Base-by-base conservation (phyloP, 2,888 invertebrate species). In the Metalampra italica region DNA sequence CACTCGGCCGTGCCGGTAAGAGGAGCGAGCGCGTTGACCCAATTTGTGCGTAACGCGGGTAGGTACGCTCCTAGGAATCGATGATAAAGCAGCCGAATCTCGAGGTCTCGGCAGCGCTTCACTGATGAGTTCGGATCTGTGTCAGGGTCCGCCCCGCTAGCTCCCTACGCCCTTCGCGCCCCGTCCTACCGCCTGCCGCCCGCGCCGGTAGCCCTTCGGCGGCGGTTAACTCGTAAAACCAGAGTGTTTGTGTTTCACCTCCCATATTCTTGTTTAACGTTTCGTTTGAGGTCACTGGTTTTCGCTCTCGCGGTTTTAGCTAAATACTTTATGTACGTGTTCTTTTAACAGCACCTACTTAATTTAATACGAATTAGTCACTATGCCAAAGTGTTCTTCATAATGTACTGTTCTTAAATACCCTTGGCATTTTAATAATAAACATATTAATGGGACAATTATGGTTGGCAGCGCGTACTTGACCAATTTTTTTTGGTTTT, bases 51-150 rank as follows among this genome's bases (percentile, higher is more conserved):
- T 79, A 72, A 75, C 71, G 70, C 71, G 68, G 69, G 68, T 68
- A 77, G 75, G 34, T 15, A 32, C 78, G 77, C 72, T 76, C 71
- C 64, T 73, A 78, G 75, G 82, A 85, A 86, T 87, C 87, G 79
- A 86, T 87, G 87, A 81, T 81, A 78, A 75, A 79, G 75, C 78
- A 80, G 70, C 79, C 82, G 78, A 85, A 82, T 83, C 78, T 81
- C 79, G 80, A 82, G 84, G 82, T 76, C 83, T 79, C 75, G 71
- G 67, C 75, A 59, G 67, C 71, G 78, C 72, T 79, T 73, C 77
- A 73, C 81, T 83, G 85, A 87, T 83, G 82, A 78, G 78, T 78
- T 75, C 68, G 78, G 82, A 87, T 87, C 86, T 86, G 82, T 88
- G 89, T 89, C 89, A 88, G 83, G 88, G 89, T 84, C 76, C 80